A percentile compares a stretch with the other conserved stretches of the same genome.
Conservation (phyloP, 2,888 invertebrate species). For the Acanthosepion esculentum region DNA sequence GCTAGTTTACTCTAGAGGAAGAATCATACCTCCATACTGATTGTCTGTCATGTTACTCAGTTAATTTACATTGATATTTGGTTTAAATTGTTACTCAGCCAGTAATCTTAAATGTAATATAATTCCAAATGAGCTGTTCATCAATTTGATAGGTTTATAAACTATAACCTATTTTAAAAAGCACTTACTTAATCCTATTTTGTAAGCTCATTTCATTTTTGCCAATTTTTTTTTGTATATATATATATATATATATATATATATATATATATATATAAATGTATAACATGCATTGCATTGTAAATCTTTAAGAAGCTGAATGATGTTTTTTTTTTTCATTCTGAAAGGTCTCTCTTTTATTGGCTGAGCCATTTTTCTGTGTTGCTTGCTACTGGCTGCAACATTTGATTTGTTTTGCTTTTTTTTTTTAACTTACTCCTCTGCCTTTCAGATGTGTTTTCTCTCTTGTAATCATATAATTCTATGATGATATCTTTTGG, state of each 20-base stretch:
- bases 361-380: background rate
- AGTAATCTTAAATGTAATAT: background rate
- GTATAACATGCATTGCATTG: too few species aligned
- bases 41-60: slow-evolving; percentile 33
- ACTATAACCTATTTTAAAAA: too few species aligned
- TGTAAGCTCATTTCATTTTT: too few species aligned
- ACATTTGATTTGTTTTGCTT: background rate
- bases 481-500: background rate
- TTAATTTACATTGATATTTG: slow-evolving; percentile 14
- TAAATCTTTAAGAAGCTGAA: too few species aligned
- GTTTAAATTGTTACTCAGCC: background rate
- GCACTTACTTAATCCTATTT: too few species aligned
- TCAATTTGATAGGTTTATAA: background rate
- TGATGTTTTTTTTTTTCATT: background rate
- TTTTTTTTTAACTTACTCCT: background rate
- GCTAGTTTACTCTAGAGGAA: background rate
- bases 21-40: slow-evolving; percentile 33
- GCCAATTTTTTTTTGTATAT: too few species aligned
- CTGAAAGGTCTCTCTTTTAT: background rate
- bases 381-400: background rate
- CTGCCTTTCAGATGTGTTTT: background rate
- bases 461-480: background rate
- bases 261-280: too few species aligned
- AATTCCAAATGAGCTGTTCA: background rate
- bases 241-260: too few species aligned